A percentile compares a stretch with the other conserved stretches of the same genome.
phyloP scores from a whole-genome alignment of 2,888 invertebrate genomes.

The Odontocolon sp. region DNA sequence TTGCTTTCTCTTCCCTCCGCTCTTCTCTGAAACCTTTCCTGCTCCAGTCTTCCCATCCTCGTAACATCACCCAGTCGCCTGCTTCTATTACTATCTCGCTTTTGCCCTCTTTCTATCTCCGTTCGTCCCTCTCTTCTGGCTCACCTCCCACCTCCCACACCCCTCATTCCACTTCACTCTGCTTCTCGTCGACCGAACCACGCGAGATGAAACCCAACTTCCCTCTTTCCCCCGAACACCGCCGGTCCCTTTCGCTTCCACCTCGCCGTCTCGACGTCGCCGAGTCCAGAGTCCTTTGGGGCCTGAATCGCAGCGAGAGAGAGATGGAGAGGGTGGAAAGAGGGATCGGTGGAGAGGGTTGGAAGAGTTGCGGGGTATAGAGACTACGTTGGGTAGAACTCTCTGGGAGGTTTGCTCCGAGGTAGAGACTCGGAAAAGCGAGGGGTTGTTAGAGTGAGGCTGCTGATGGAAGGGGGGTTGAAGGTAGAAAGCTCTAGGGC shows the following conservation, averaged over 20 bases:
- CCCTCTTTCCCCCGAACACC: constrained; percentile 67
- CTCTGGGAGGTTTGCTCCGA: constrained; percentile 47
- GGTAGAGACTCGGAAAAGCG: constrained; percentile 51
- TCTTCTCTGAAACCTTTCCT: constrained; percentile 57
- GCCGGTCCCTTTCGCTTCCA: constrained; percentile 51
- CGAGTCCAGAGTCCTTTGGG: constrained; percentile 63
- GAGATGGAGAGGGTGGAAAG: constrained; percentile 50
- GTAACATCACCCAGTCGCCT: constrained; percentile 41
- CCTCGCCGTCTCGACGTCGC: constrained; percentile 61
- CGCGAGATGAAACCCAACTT: constrained; percentile 80
- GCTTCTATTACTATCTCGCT: constrained; percentile 54
- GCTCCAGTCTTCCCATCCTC: constrained; percentile 57
- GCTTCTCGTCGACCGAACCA: constrained; percentile 67
- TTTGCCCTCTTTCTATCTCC: constrained; percentile 48
- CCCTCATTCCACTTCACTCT: constrained; percentile 15
- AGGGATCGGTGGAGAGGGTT: constrained; percentile 25
- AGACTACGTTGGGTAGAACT: constrained; percentile 50
- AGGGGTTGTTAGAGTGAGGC: constrained; percentile 29
- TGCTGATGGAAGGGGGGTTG: constrained; percentile 21
- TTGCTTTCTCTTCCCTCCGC: constrained; percentile 59
- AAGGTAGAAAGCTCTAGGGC: constrained; percentile 40
- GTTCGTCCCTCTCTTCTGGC: constrained; percentile 27
- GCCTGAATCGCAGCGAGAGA: constrained; percentile 60
- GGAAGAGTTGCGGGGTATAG: constrained; percentile 49
- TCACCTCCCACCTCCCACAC: constrained; percentile 10